Evolutionary conservation across 2,888 invertebrate genomes (phyloP).

Genomic region (Troides aeacus): DNA sequence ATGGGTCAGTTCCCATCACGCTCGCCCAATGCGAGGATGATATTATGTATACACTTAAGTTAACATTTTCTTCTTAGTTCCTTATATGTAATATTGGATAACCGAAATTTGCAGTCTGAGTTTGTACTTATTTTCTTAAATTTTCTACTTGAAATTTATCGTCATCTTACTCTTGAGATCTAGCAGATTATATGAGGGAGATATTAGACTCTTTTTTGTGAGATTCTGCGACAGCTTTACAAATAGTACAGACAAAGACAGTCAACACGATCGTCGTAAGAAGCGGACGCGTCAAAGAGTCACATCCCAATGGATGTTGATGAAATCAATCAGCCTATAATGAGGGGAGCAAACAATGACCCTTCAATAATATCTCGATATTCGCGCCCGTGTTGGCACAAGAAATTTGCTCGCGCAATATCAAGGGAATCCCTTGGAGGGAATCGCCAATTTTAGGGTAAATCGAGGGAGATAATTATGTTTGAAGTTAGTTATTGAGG

Average conservation of each 20-base stretch:
- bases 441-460: conserved; percentile 74
- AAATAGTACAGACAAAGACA: not conserved
- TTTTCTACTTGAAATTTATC: not conserved
- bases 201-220: not conserved
- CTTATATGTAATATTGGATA: not conserved
- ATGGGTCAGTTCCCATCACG: too few species aligned
- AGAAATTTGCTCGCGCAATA: conserved; percentile 75
- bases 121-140: not conserved
- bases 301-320: conserved; percentile 39
- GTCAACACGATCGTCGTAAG: conserved; percentile 6
- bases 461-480: conserved; percentile 78
- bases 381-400: conserved; percentile 68
- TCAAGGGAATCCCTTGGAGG: conserved; percentile 64
- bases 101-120: not conserved
- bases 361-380: conserved; percentile 64
- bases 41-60: too few species aligned
- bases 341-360: conserved; percentile 77
- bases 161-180: not conserved
- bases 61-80: too few species aligned
- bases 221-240: not conserved
- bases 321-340: conserved; percentile 75
- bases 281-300: conserved; percentile 16
- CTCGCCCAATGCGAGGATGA: too few species aligned
- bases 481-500: conserved; percentile 78
- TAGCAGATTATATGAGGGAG: not conserved